A percentile compares a stretch with the other conserved stretches of the same genome.
These are phyloP conservation scores for Sericinus montela DNA, from an alignment of 2,888 invertebrate species.

Conservation along the genomic window DNA sequence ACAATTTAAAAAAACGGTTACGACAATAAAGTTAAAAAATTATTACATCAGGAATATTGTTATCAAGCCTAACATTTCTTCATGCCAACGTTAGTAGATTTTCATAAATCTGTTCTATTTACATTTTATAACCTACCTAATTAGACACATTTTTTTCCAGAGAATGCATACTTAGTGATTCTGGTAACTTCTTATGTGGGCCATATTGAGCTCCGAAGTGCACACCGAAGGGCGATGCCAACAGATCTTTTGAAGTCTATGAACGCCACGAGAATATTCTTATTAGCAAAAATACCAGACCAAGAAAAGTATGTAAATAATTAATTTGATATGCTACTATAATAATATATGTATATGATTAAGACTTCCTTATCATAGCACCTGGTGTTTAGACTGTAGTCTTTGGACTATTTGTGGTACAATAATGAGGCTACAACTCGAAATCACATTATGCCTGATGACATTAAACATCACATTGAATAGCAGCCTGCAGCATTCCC, in stretches of 20 bases:
- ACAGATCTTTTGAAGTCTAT: conserved; percentile 75
- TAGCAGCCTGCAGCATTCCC: too few relatives aligned
- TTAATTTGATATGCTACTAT: too few relatives aligned
- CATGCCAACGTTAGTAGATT: too few relatives aligned
- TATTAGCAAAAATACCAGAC: conserved; percentile 81
- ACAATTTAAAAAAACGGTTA: conserved; percentile 39
- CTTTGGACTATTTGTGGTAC: too few relatives aligned
- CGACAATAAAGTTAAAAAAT: conserved; percentile 30
- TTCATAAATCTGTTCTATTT: too few relatives aligned
- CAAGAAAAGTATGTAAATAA: conserved; percentile 53
- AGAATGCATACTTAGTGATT: conserved; percentile 51
- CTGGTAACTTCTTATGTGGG: conserved; percentile 89
- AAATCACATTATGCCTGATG: too few relatives aligned
- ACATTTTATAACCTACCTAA: too few relatives aligned
- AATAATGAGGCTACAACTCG: too few relatives aligned
- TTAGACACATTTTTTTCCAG: conserved; percentile 35
- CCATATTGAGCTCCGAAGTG: conserved; percentile 83
- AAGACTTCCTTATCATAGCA: too few relatives aligned
- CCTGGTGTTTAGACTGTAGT: too few relatives aligned
- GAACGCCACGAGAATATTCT: conserved; percentile 82
- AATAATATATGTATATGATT: too few relatives aligned
- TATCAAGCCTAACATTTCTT: conserved; percentile 38
- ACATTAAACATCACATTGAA: too few relatives aligned
- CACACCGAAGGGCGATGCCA: conserved; percentile 84
- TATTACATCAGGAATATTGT: conserved; percentile 34